Base-by-base conservation (phyloP, 2,113 vertebrate species). In the Anhinga anhinga region DNA sequence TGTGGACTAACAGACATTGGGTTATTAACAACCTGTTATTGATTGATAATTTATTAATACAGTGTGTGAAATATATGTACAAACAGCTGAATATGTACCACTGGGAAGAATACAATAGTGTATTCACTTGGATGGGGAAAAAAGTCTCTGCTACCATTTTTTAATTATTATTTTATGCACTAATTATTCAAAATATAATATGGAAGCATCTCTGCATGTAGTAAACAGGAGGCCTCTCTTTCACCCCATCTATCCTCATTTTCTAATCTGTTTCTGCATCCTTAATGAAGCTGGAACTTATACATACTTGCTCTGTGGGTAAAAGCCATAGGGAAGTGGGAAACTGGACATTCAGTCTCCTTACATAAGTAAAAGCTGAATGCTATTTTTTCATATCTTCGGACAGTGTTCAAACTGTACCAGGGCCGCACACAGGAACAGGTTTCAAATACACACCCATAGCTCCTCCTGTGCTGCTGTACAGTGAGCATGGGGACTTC, bases 401-500 rank as follows among this genome's bases (percentile, higher is more conserved):
- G 49, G 20, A 2, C 27, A 25, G 7, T 66, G 22, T 49, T 85
- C 53, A 56, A 47, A 40, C 47, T 17, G 10, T 32, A 9, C 7
- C 3, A 2, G 5, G 40, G 62, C 40, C 2, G 10, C 53, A n/a
- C 9, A 82, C 66, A 72, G 10, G 34, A 90, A 15, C 7, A 40
- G 53, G 25, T n/a, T 92, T 92, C 49, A 69, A 65, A 76, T 38
- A 14, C 8, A 0, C 3, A 1, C 18, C 38, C 3, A 0, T 69
- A 29, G 13, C n/a, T 86, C 40, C 21, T 86, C 58, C 86, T 56
- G 56, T 16, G n/a, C 82, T 25, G 27, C 85, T 82, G 29, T 30
- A 23, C 0, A 0, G 9, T 25, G 47, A 79, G 34, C 1, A 1
- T 52, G 62, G 66, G 17, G 58, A 15, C 65, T 50, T 72, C 23